These are phyloP conservation scores for Galagoides demidoff DNA, from an alignment of 2,797 vertebrate species.

Conservation along the genomic window DNA sequence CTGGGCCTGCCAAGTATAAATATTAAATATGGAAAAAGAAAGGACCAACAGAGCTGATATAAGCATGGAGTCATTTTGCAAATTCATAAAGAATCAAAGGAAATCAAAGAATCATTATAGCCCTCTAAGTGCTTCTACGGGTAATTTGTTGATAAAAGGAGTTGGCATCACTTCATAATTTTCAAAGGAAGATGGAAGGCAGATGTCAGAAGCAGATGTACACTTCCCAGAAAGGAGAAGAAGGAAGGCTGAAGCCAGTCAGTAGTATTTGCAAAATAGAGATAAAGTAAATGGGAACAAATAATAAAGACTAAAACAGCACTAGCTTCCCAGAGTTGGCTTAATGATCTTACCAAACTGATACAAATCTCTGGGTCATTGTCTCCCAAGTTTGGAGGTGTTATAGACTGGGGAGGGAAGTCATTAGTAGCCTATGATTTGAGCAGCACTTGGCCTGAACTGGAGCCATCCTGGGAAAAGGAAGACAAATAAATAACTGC, in stretches of 20 bases:
- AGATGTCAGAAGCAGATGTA: slow-evolving; percentile 83
- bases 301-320: slow-evolving; percentile 40
- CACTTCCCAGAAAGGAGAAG: slow-evolving; percentile 80
- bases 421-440: background rate
- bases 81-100: slow-evolving; percentile 79
- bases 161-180: slow-evolving; percentile 77
- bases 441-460: background rate
- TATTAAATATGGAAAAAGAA: slow-evolving; percentile 78
- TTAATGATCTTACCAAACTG: background rate
- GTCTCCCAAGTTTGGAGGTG: background rate
- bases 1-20: slow-evolving; percentile 74
- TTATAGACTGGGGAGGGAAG: background rate
- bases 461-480: background rate
- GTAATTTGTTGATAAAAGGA: slow-evolving; percentile 79
- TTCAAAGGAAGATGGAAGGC: slow-evolving; percentile 81
- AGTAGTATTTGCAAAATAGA: slow-evolving; percentile 79
- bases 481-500: background rate
- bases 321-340: background rate
- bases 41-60: slow-evolving; percentile 78
- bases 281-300: slow-evolving; percentile 77
- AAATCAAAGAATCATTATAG: slow-evolving; percentile 78
- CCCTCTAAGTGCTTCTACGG: slow-evolving; percentile 72
- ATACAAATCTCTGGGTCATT: background rate
- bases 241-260: slow-evolving; percentile 78
- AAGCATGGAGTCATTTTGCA: slow-evolving; percentile 73